Evolutionary conservation across 2,888 invertebrate species (phyloP).

Genomic region (Agrochola lota): DNA sequence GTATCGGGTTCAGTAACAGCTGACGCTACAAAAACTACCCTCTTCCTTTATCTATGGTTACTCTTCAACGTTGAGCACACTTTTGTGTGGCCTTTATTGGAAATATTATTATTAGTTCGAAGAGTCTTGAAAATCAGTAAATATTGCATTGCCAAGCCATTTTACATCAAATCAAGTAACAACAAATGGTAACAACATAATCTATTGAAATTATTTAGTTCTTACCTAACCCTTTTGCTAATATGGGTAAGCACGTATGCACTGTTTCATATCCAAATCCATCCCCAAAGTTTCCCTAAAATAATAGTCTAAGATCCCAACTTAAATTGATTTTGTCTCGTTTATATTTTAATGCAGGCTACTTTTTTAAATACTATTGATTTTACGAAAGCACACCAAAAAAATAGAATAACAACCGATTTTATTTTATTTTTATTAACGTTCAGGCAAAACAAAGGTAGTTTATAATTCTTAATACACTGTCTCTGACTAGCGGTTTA

Average conservation of each 20-base stretch:
- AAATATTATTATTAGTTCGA: conserved; percentile 40
- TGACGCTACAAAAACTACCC: conserved; percentile 83
- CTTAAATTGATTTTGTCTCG: neutral
- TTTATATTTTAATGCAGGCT: neutral
- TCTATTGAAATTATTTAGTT: neutral
- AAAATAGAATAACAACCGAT: neutral
- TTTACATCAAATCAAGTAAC: neutral
- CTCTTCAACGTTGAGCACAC: conserved; percentile 67
- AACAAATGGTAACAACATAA: neutral
- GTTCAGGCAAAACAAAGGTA: neutral
- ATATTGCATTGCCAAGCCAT: neutral
- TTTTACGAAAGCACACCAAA: neutral
- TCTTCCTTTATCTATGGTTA: conserved; percentile 77
- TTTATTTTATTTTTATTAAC: neutral
- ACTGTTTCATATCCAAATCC: no score
- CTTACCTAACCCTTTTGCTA: neutral
- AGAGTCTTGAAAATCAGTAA: neutral
- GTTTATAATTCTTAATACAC: neutral
- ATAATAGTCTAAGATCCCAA: neutral
- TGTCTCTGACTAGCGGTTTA: neutral
- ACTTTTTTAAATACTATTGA: neutral
- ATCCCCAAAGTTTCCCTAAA: neutral
- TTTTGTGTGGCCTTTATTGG: conserved; percentile 41
- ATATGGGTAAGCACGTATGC: neutral
- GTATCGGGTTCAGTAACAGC: conserved; percentile 83